Evolutionary conservation across 2,113 vertebrate species (phyloP), one percentile per base, ranked within the genome.

Genomic region (Psilopogon haemacephalus): DNA sequence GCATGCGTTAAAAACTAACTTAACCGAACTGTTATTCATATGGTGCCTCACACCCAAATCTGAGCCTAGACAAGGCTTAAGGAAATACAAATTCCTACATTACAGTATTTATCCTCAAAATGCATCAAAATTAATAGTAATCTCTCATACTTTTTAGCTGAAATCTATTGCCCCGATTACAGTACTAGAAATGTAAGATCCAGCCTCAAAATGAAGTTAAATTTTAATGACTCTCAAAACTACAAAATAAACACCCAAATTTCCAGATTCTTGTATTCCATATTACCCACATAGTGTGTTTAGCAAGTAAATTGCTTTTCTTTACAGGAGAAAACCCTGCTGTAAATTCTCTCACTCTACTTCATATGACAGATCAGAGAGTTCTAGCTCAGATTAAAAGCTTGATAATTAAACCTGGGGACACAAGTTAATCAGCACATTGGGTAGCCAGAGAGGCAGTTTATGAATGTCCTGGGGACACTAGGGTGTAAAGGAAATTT

Each of bases 321-420:
- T 95, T 78, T 82, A 40, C 44, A 90, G 95, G 73, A 83, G 84
- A 93, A 93, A 88, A 21, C 48, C 58, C 72, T 55, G 16, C 78
- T 72, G 54, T 70, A 78, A 84, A 87, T 89, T 90, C 79, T 65
- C 79, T 82, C 30, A 38, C 44, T 89, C 44, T 89, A 7, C 60
- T 91, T 94, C 93, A 84, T 58, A 89, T 64, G 94, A 35, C 62
- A 91, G 90, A 85, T 93, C 89, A 92, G 85, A 95, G 92, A 59
- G 56, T 55, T 84, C 62, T 72, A 65, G 23, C 79, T 86, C n/a
- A 92, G 89, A 95, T 88, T 75, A 90, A 92, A 94, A 95, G 65
- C 74, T 76, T 91, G 93, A 89, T 92, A 94, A 48, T 52, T 59
- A 88, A 94, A 96, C 56, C 56, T 81, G 89, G 74, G 92, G 56